phyloP scores from a whole-genome alignment of 2,797 vertebrate genomes.

The Scarus forsteni region DNA sequence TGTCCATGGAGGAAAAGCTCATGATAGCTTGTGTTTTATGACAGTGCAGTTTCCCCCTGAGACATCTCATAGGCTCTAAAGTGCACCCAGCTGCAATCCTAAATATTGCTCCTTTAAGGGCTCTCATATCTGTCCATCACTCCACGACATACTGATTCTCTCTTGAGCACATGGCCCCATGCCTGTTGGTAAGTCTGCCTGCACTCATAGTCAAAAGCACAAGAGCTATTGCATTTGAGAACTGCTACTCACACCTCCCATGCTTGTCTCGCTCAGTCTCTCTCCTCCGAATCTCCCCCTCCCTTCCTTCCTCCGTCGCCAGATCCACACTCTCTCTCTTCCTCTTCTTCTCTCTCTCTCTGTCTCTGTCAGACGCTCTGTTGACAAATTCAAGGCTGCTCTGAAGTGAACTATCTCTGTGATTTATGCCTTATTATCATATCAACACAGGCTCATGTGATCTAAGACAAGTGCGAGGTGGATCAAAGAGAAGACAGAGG shows the following conservation, averaged over 20 bases:
- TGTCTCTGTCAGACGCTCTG: conserved; percentile 66
- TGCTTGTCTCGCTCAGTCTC: conserved; percentile 57
- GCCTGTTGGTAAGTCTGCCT: no score
- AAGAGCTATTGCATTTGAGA: conserved; percentile 66
- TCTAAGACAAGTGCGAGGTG: conserved; percentile 57
- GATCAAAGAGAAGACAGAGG: conserved; percentile 32
- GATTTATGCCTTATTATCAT: conserved; percentile 81
- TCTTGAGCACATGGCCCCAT: no score
- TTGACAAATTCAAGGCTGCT: conserved; percentile 84
- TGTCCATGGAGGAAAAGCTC: no score
- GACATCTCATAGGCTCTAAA: no score
- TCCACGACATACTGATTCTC: no score
- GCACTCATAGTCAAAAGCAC: conserved; percentile 32
- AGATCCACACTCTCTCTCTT: conserved; percentile 35
- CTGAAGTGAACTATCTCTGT: conserved; percentile 71
- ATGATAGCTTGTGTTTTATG: no score
- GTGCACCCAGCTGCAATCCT: no score
- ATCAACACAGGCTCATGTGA: conserved; percentile 70
- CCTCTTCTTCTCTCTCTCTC: conserved; percentile 12
- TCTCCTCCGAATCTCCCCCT: conserved; percentile 46
- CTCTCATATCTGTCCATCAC: no score
- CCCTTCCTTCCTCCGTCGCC: conserved; percentile 37
- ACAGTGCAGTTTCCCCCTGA: no score
- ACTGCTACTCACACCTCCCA: conserved; percentile 59
- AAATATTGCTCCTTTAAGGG: no score